Evolutionary conservation across 2,113 vertebrate genomes (phyloP).

Genomic region (Heloderma charlesbogerti): DNA sequence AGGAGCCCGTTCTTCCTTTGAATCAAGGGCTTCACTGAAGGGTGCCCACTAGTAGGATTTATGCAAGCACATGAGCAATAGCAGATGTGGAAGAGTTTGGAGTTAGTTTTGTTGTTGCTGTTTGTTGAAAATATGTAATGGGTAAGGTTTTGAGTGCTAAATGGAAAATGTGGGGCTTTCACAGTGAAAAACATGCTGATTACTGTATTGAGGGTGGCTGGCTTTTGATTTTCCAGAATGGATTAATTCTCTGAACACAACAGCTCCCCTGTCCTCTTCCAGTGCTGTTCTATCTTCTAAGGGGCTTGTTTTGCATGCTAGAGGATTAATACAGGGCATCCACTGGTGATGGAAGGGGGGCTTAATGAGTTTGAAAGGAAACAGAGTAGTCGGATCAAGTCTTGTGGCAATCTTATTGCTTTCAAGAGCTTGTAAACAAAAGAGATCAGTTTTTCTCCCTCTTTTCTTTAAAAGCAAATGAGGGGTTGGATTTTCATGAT

Average conservation of each 20-base stretch:
- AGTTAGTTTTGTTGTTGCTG: constrained; percentile 35
- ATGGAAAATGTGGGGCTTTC: constrained; percentile 80
- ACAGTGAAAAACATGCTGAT: constrained; percentile 86
- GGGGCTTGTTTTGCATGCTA: constrained; percentile 79
- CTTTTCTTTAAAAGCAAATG: constrained; percentile 72
- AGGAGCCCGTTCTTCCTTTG: constrained; percentile 73
- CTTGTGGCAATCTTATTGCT: constrained; percentile 81
- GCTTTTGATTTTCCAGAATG: constrained; percentile 84
- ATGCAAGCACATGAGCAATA: constrained; percentile 76
- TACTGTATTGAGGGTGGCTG: constrained; percentile 89
- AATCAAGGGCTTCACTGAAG: constrained; percentile 60
- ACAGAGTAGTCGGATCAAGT: constrained; percentile 76
- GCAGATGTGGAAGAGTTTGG: constrained; percentile 68
- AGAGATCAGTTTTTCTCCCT: constrained; percentile 52
- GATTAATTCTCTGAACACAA: constrained; percentile 81
- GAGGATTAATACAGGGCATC: constrained; percentile 86
- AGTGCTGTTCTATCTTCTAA: constrained; percentile 76
- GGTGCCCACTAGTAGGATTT: constrained; percentile 63
- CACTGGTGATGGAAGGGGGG: constrained; percentile 81
- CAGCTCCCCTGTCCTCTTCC: constrained; percentile 81
- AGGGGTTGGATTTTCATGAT: constrained; percentile 72
- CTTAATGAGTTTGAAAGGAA: constrained; percentile 75
- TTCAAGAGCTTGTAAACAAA: constrained; percentile 76
- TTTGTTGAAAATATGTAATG: constrained; percentile 77
- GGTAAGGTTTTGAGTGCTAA: constrained; percentile 82